These are phyloP conservation scores for Tautogolabrus adspersus DNA, from an alignment of 2,113 vertebrate genomes.

Conservation along the genomic window DNA sequence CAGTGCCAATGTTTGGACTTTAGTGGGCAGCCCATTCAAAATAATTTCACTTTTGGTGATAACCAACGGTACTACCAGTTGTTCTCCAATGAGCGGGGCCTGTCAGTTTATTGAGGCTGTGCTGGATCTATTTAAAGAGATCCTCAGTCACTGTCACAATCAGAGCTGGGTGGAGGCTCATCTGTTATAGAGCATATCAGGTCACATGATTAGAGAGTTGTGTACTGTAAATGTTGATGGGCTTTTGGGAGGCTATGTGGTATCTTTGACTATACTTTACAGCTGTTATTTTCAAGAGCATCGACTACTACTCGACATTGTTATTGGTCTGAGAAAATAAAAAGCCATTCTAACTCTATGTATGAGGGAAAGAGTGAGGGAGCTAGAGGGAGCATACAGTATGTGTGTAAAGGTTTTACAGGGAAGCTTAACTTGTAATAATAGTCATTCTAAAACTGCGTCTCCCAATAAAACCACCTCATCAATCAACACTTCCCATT, in stretches of 20 bases:
- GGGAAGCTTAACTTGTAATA: slow-evolving; percentile 55
- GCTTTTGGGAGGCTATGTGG: slow-evolving; percentile 33
- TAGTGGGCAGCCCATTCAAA: slow-evolving; percentile 29
- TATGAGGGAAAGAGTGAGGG: background rate
- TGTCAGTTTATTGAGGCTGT: slow-evolving; percentile 17
- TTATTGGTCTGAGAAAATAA: background rate
- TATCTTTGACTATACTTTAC: slow-evolving; percentile 42
- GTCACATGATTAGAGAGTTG: slow-evolving; percentile 69
- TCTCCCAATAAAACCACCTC: slow-evolving; percentile 64
- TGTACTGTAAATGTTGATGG: slow-evolving; percentile 42
- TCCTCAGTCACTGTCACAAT: slow-evolving; percentile 48
- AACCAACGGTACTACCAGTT: slow-evolving; percentile 24
- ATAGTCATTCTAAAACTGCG: slow-evolving; percentile 60
- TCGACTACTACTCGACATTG: background rate
- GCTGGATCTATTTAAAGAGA: slow-evolving; percentile 55
- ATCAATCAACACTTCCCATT: slow-evolving; percentile 53
- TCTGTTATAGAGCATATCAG: slow-evolving; percentile 53
- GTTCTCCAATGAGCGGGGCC: background rate
- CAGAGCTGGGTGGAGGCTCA: slow-evolving; percentile 56
- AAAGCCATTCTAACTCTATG: background rate
- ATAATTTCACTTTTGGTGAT: slow-evolving; percentile 15
- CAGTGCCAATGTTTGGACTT: slow-evolving; percentile 15
- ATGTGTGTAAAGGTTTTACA: slow-evolving; percentile 41
- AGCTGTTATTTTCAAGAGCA: slow-evolving; percentile 11
- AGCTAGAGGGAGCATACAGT: background rate